Percentiles rank a stretch among this genome's conserved stretches.
phyloP scores from a whole-genome alignment of 2,888 invertebrate genomes.

The Acanthosoma haemorrhoidale region DNA sequence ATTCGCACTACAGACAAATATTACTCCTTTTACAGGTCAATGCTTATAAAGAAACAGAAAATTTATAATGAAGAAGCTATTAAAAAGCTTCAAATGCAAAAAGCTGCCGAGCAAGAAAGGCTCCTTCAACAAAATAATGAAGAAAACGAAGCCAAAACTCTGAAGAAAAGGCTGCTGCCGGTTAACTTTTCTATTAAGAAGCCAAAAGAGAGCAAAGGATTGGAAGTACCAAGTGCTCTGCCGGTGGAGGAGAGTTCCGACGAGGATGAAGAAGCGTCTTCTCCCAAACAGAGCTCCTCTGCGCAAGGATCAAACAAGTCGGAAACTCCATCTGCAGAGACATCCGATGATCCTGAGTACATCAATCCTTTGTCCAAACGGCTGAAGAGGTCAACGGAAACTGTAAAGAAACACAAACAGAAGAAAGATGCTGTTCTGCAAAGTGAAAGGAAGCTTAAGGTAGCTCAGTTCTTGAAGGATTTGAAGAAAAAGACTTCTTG shows the following conservation, averaged over 20 bases:
- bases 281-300: constrained; percentile 7
- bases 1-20: constrained; percentile 69
- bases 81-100: constrained; percentile 25
- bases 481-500: constrained; percentile 33
- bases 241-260: constrained; percentile 50
- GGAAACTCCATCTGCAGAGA: background rate
- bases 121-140: background rate
- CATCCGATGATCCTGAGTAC: constrained; percentile 5
- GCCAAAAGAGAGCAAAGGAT: constrained; percentile 64
- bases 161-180: constrained; percentile 51
- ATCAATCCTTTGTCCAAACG: constrained; percentile 28
- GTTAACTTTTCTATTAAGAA: constrained; percentile 84
- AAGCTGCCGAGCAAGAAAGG: background rate
- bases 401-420: constrained; percentile 23
- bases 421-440: constrained; percentile 32
- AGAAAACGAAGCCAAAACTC: constrained; percentile 15
- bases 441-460: constrained; percentile 37
- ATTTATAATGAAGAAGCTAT: constrained; percentile 32
- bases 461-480: constrained; percentile 37
- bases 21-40: constrained; percentile 68
- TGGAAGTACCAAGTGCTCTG: constrained; percentile 65
- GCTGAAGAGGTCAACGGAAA: constrained; percentile 26
- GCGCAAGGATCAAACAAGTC: background rate
- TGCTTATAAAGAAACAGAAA: constrained; percentile 8
- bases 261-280: constrained; percentile 31